A percentile compares a stretch with the other conserved stretches of the same genome.
These are phyloP conservation scores for Drosophila sechellia DNA, from an alignment of 1,140 invertebrate genomes.

Conservation along the genomic window DNA sequence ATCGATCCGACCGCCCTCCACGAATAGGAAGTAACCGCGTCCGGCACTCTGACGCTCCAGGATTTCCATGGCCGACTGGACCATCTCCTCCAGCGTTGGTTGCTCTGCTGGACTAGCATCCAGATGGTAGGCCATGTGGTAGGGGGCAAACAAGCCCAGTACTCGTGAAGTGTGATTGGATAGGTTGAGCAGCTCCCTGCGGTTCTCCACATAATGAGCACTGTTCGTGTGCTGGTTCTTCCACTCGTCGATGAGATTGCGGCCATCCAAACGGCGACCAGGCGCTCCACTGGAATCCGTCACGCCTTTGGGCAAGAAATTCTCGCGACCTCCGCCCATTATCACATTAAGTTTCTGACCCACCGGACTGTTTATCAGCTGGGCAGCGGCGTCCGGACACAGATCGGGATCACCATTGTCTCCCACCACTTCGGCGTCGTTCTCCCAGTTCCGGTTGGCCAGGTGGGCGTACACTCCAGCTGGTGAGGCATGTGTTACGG, in stretches of 20 bases:
- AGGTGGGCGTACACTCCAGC: conserved; percentile 90
- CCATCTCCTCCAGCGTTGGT: conserved; percentile 92
- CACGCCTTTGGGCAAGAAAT: conserved; percentile 87
- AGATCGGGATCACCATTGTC: conserved; percentile 65
- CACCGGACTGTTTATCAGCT: conserved; percentile 89
- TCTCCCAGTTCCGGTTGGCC: conserved; percentile 91
- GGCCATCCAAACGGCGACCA: conserved; percentile 87
- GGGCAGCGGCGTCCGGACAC: conserved; percentile 90
- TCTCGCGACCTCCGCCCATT: conserved; percentile 90
- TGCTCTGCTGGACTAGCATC: conserved; percentile 86
- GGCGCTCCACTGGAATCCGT: conserved; percentile 69
- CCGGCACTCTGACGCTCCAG: conserved; percentile 89
- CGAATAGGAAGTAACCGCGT: conserved; percentile 89
- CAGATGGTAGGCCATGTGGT: conserved; percentile 86
- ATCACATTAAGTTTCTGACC: conserved; percentile 88
- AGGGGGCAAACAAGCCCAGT: conserved; percentile 85
- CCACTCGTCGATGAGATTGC: conserved; percentile 91
- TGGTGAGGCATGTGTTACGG: conserved; percentile 92
- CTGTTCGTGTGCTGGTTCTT: conserved; percentile 79
- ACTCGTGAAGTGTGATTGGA: conserved; percentile 84
- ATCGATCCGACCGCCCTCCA: conserved; percentile 90
- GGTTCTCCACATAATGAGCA: conserved; percentile 88
- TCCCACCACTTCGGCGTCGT: conserved; percentile 87
- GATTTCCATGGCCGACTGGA: conserved; percentile 89
- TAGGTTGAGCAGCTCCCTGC: conserved; percentile 85